Base-by-base conservation (phyloP, 2,113 vertebrate genomes). In the Shinisaurus crocodilurus region DNA sequence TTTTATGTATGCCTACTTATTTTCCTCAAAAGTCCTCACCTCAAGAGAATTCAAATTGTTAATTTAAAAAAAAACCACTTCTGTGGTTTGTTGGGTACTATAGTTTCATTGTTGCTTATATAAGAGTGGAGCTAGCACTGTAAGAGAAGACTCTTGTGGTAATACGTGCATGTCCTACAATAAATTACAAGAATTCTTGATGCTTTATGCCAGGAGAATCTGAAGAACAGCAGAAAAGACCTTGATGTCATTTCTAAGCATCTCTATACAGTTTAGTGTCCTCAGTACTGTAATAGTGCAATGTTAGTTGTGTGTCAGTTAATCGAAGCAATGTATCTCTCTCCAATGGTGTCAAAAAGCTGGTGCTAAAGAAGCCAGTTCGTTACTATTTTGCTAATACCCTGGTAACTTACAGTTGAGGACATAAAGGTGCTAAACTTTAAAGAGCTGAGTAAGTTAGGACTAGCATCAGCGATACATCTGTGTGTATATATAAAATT, bases 1-100 rank as follows among this genome's bases (percentile, higher is more conserved):
- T 86, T 92, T 86, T 13, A 43, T 91, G 87, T 87, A 92, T 94
- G 92, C 15, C 85, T 92, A 82, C 89, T 80, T 91, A 80, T 90
- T 96, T 83, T 80, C 86, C 88, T 95, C 82, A 89, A 83, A 94
- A 91, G 82, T 94, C 86, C 95, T 91, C 85, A n/a, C 45, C 82
- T 90, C 6, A 9, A 91, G 85, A 85, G 54, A 90, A 93, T 50
- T 65, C 70, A 88, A 90, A 77, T 60, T 83, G 91, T 91, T 95
- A 94, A 90, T 93, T 95, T 94, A 18, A 90, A 82, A 75, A 92
- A 75, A 92, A 94, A 57, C 7, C 91, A 85, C 87, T 82, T 34
- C 88, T 90, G 85, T 88, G 90, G 87, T 89, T 94, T 91, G 89
- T 89, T 4, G 72, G 88, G 45, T 91, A 72, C 27, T 90, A 87